Conservation (phyloP, 2,888 invertebrate species). For the Theristus sp. region DNA sequence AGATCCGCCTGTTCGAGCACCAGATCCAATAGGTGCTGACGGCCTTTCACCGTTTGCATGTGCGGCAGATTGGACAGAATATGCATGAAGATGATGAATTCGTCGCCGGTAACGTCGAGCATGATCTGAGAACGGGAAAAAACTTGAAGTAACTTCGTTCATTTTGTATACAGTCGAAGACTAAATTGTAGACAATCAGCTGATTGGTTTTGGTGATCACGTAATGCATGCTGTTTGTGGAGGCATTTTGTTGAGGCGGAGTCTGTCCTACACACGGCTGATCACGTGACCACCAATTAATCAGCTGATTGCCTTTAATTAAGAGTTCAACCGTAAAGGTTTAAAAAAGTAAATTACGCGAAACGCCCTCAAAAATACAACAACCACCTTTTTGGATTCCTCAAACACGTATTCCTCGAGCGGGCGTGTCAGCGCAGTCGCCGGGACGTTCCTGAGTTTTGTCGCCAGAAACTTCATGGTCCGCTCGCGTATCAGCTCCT, state of each 20-base stretch:
- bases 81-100: slow-evolving; percentile 72
- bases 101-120: slow-evolving; percentile 63
- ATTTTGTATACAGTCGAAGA: too few species aligned
- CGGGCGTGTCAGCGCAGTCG: slow-evolving; percentile 58
- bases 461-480: slow-evolving; percentile 68
- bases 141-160: not conserved
- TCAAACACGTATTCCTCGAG: slow-evolving; percentile 62
- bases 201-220: too few species aligned
- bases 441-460: slow-evolving; percentile 58
- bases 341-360: too few species aligned
- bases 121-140: slow-evolving; percentile 23
- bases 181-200: too few species aligned
- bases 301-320: too few species aligned
- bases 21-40: slow-evolving; percentile 65
- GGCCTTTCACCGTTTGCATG: slow-evolving; percentile 59
- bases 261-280: too few species aligned
- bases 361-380: too few species aligned
- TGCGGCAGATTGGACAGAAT: slow-evolving; percentile 60
- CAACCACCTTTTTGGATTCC: slow-evolving; percentile 72
- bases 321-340: too few species aligned
- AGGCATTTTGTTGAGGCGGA: too few species aligned
- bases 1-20: slow-evolving; percentile 69
- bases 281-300: too few species aligned
- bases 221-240: too few species aligned
- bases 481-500: slow-evolving; percentile 59